These are phyloP conservation scores for Euzophera pinguis DNA, from an alignment of 2,888 invertebrate species.

Conservation along the genomic window DNA sequence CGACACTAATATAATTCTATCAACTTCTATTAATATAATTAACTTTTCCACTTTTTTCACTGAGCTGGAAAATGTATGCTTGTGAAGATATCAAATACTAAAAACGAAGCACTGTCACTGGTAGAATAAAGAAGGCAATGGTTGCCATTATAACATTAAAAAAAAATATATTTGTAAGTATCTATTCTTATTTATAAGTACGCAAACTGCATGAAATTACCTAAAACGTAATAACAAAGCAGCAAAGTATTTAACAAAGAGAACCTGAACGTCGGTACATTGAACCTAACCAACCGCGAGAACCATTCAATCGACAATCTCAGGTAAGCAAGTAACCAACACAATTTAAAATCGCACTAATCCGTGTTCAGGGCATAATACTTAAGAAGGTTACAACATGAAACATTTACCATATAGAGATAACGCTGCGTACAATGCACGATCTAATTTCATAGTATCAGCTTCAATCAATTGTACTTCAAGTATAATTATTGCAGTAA, in stretches of 20 bases:
- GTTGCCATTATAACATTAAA: too few species aligned
- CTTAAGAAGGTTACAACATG: constrained; percentile 21
- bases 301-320: constrained; percentile 10
- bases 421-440: background rate
- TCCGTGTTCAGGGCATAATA: constrained; percentile 8
- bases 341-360: constrained; percentile 15
- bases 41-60: too few species aligned
- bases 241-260: constrained; percentile 1
- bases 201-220: constrained; percentile 2
- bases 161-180: too few species aligned
- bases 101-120: too few species aligned
- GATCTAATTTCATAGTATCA: background rate
- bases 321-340: constrained; percentile 5
- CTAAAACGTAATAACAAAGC: constrained; percentile 6
- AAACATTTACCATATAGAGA: background rate
- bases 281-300: constrained; percentile 11
- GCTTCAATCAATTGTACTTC: background rate
- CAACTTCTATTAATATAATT: too few species aligned
- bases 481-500: too few species aligned
- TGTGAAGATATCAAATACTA: too few species aligned
- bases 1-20: too few species aligned
- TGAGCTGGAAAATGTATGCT: too few species aligned
- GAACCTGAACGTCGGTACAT: constrained; percentile 1
- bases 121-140: too few species aligned
- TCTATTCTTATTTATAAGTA: background rate